Evolutionary conservation across 2,888 invertebrate genomes (phyloP).

Genomic region (Brenthis daphne): DNA sequence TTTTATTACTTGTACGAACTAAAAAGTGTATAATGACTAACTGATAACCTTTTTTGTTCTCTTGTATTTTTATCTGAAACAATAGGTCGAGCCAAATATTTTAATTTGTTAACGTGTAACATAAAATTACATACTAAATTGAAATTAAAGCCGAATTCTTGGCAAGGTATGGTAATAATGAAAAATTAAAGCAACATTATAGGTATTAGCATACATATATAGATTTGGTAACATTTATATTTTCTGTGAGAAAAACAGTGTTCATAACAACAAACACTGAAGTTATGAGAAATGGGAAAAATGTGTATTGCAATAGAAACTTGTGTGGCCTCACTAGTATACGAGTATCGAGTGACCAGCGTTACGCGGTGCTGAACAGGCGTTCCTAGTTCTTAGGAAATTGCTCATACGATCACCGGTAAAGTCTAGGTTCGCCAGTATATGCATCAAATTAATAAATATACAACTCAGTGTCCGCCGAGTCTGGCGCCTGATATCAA

Average conservation of each 20-base stretch:
- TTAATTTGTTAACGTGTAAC: slow-evolving; percentile 17
- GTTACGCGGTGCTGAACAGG: slow-evolving; percentile 60
- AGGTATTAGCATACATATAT: not conserved
- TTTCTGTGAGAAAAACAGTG: no score
- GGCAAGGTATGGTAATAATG: slow-evolving; percentile 25
- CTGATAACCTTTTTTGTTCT: slow-evolving; percentile 34
- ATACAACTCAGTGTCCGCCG: slow-evolving; percentile 5
- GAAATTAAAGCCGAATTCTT: slow-evolving; percentile 29
- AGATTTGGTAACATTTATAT: no score
- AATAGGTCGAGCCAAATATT: slow-evolving; percentile 20
- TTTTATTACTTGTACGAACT: slow-evolving; percentile 27
- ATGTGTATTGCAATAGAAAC: slow-evolving; percentile 50
- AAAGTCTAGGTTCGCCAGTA: slow-evolving; percentile 39
- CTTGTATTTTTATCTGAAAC: slow-evolving; percentile 30
- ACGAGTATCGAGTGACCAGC: slow-evolving; percentile 65
- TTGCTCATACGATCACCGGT: slow-evolving; percentile 61
- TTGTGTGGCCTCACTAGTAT: slow-evolving; percentile 61
- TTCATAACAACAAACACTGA: no score
- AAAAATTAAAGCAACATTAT: slow-evolving; percentile 9
- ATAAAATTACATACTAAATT: slow-evolving; percentile 22
- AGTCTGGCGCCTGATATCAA: slow-evolving; percentile 29
- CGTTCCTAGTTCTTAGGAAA: slow-evolving; percentile 65
- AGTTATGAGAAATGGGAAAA: slow-evolving; percentile 21
- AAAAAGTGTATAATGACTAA: slow-evolving; percentile 27
- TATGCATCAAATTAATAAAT: slow-evolving; percentile 14